Evolutionary conservation across 1,140 invertebrate genomes (phyloP), one percentile per base, ranked within the genome.

Genomic region (Lepeophtheirus salmonis): DNA sequence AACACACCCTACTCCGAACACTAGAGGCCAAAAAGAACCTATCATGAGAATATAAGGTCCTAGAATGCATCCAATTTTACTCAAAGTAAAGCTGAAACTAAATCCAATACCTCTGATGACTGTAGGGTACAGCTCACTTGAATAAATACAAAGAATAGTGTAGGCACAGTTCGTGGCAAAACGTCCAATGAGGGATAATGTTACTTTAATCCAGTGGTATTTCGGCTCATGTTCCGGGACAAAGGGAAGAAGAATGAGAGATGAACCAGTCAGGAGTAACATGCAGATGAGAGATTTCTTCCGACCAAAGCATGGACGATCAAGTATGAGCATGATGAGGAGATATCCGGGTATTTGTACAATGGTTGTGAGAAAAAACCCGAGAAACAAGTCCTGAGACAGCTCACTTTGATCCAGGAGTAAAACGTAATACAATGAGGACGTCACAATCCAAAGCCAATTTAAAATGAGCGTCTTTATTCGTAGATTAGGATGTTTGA

Each of bases 1-100:
- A 17, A 69, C 23, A 13, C 65, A 63, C 16, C 64, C 53, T 0
- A 62, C 50, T 0, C 64, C 67, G 59, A 67, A 65, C 12, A 61
- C n/a, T 22, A 54, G 16, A 16, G 59, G 59, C 16, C 41, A 52
- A 17, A 20, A 22, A 12, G 14, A 17, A 18, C 59, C 59, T 12
- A 61, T 18, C 18, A 61, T 48, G 12, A 61, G 50, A 12, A 61
- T 17, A 18, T 55, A 61, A 10, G 59, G 59, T 2, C 41, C 50
- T 6, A 61, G 24, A 18, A 61, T 61, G 2, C 41, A 50, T 25
- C 59, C 59, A 16, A 61, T 22, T 26, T 48, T 52, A 25, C 59
- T 61, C 2, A 61, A 20, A 20, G 50, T 48, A 22, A 54, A 20
- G 25, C 41, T 22, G 2, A 53, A 56, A 2, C 59, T 48, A 16